Evolutionary conservation across 2,888 invertebrate species (phyloP).

Genomic region (Limnephilus auricula): DNA sequence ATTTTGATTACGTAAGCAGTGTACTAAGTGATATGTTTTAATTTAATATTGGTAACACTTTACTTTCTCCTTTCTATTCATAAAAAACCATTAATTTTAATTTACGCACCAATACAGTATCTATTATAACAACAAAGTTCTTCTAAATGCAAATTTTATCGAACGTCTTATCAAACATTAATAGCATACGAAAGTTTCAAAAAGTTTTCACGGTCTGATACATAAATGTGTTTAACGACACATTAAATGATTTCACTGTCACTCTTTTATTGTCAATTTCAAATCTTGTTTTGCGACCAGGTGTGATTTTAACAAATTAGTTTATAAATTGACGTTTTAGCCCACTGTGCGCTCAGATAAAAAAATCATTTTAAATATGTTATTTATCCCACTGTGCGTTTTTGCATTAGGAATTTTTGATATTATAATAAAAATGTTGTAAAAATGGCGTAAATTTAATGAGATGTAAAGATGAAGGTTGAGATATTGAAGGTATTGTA

Average conservation of each 20-base stretch:
- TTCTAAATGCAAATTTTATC: neutral
- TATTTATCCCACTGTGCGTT: neutral
- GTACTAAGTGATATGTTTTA: too few relatives aligned
- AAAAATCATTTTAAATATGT: neutral
- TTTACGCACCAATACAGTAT: neutral
- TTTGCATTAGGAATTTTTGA: too few relatives aligned
- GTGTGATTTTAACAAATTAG: neutral
- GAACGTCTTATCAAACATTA: neutral
- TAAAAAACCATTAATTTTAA: neutral
- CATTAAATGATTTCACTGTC: neutral
- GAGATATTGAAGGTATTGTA: neutral
- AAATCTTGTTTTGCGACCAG: neutral
- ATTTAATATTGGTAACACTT: too few relatives aligned
- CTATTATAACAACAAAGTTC: neutral
- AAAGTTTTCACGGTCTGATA: neutral
- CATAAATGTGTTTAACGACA: neutral
- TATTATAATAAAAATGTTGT: neutral
- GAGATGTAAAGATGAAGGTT: neutral
- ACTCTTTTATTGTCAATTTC: neutral
- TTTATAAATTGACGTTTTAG: neutral
- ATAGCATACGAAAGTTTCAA: neutral
- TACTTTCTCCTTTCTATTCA: neutral
- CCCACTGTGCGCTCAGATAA: neutral
- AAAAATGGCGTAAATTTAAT: neutral
- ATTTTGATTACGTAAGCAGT: too few relatives aligned